Conservation (phyloP, 2,113 vertebrate genomes). For the Brachyhypopomus gauderio region DNA sequence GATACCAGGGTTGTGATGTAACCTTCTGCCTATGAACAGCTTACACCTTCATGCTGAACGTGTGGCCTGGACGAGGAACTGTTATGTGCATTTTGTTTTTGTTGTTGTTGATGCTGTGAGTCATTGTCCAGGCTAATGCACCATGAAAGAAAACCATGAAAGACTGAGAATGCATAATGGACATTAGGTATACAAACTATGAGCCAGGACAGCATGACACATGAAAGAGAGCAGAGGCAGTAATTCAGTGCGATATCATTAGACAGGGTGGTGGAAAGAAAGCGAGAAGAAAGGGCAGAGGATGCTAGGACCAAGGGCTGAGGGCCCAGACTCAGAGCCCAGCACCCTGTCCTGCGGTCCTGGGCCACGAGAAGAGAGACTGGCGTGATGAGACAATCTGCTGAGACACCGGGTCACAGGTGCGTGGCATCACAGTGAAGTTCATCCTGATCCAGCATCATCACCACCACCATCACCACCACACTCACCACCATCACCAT, state of each 20-base stretch:
- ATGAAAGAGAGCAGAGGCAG: background rate
- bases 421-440: background rate
- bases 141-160: conserved; percentile 46
- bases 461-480: no score
- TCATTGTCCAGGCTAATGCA: conserved; percentile 50
- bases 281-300: conserved; percentile 7
- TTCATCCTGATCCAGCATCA: background rate
- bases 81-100: conserved; percentile 14
- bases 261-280: conserved; percentile 30
- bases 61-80: conserved; percentile 9
- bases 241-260: conserved; percentile 42
- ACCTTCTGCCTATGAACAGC: conserved; percentile 20
- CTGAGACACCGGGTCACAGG: background rate
- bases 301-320: background rate
- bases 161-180: conserved; percentile 41
- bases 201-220: conserved; percentile 33
- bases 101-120: conserved; percentile 28
- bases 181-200: conserved; percentile 45
- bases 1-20: background rate
- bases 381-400: conserved; percentile 50
- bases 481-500: no score
- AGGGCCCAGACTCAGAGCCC: background rate
- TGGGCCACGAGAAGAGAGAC: conserved; percentile 17
- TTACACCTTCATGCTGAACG: conserved; percentile 8
- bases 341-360: background rate